Base-by-base conservation (phyloP, 2,113 vertebrate genomes). In the Callionymus lyra region DNA sequence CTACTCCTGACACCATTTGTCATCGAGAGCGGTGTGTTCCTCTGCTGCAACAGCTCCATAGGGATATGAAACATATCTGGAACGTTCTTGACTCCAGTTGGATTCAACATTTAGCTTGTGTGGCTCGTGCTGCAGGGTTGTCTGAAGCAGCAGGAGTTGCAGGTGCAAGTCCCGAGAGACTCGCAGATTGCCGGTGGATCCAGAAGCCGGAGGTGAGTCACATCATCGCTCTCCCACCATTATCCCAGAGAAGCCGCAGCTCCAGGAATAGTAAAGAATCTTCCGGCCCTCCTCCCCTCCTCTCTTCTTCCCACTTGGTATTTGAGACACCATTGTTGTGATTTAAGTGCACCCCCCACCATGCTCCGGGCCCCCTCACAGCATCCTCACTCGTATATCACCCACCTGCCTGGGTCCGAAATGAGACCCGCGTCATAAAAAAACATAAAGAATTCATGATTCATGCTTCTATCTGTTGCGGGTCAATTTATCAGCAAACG, bases 261-360 rank as follows among this genome's bases (percentile, higher is more conserved):
- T 19, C 63, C 44, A 68, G 56, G 55, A 70, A 73, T 64, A 75
- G 48, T 39, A 17, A 34, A 64, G 56, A 64, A 54, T 66, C 65
- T 37, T 16, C 34, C 18, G 33, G 47, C 40, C 4, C 33, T 10
- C 39, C 16, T 51, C 33, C 21, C 11, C 55, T 19, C 39, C 16
- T 51, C 33, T 16, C 11, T 52, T 19, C 53, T 19, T 17, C 12
- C 53, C 16, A 39, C 42, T 44, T 48, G 52, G 65, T 64, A 55
- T 68, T 68, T 13, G 15, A 1, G 47, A 34, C 50, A 34, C 40
- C 44, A 53, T 55, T 69, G 62, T 71, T 43, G 57, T 57, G 49
- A 58, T 53, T 65, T 65, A 64, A 65, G 49, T 0, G 10, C 17
- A 13, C 8, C 49, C 17, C 10, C 12, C 10, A 11, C 34, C 8